Evolutionary conservation across 92 coral and sea anemone genomes (phyloP).

Genomic region (Porites evermanni): DNA sequence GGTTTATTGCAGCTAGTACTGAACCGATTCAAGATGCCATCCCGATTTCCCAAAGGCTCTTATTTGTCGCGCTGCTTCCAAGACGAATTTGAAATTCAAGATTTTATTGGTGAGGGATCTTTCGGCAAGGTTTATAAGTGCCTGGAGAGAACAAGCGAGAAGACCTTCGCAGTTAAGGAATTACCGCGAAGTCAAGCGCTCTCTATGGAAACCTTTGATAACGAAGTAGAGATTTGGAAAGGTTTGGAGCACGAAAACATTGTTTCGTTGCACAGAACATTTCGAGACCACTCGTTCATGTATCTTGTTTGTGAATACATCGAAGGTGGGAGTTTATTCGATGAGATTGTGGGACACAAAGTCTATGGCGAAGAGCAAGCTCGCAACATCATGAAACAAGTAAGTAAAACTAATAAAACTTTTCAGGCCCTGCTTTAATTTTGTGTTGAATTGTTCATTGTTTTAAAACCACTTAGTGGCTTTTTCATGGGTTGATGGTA

Average conservation of each 20-base stretch:
- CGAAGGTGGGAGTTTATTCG: constrained; percentile 80
- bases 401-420: constrained; percentile 11
- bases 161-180: constrained; percentile 76
- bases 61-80: constrained; percentile 3
- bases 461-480: neutral
- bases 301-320: constrained; percentile 77
- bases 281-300: constrained; percentile 45
- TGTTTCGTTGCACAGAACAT: constrained; percentile 74
- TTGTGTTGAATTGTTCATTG: neutral
- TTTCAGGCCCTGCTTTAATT: neutral
- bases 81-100: constrained; percentile 69
- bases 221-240: constrained; percentile 83
- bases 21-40: constrained; percentile 18
- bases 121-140: constrained; percentile 83
- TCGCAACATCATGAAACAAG: constrained; percentile 68
- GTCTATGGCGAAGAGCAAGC: constrained; percentile 74
- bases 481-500: neutral
- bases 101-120: constrained; percentile 79
- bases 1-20: neutral
- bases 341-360: constrained; percentile 71
- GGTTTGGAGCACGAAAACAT: constrained; percentile 82
- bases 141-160: constrained; percentile 55
- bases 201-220: constrained; percentile 49
- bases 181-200: constrained; percentile 33
- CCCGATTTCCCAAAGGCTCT: neutral